These are phyloP conservation scores for Ceratosolen solmsi DNA, from an alignment of 1,140 invertebrate genomes.

Conservation along the genomic window DNA sequence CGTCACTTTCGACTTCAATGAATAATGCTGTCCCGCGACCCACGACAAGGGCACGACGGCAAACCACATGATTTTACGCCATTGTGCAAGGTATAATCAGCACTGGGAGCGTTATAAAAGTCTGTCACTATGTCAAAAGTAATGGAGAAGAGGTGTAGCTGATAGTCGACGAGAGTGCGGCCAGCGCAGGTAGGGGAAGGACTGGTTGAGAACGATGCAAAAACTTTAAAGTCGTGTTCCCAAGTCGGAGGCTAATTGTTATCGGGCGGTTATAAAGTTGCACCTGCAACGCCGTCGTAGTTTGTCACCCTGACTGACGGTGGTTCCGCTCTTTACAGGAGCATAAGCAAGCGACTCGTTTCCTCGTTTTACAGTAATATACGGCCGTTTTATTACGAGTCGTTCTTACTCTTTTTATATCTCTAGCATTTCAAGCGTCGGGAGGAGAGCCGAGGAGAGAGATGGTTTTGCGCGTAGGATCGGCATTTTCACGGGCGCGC, in stretches of 20 bases:
- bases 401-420: slow-evolving; percentile 52
- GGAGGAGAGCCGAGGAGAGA: not conserved
- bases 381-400: slow-evolving; percentile 62
- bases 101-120: slow-evolving; percentile 1
- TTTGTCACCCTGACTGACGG: slow-evolving; percentile 21
- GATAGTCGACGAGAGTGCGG: not conserved
- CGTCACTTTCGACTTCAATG: too few relatives aligned
- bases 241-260: slow-evolving; percentile 61
- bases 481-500: slow-evolving; percentile 15
- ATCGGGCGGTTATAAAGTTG: slow-evolving; percentile 56
- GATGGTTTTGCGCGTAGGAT: slow-evolving; percentile 6
- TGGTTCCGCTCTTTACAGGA: slow-evolving; percentile 49
- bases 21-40: not conserved
- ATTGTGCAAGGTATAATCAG: not conserved
- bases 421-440: slow-evolving; percentile 34
- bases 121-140: not conserved
- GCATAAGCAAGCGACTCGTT: slow-evolving; percentile 42
- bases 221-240: slow-evolving; percentile 56
- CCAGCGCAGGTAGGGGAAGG: not conserved
- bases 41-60: too few relatives aligned
- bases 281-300: slow-evolving; percentile 52
- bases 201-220: not conserved
- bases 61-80: not conserved
- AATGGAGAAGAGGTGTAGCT: not conserved
- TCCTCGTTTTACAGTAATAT: slow-evolving; percentile 58